phyloP scores from a whole-genome alignment of 2,113 vertebrate genomes.

The Neopipo cinnamomea region DNA sequence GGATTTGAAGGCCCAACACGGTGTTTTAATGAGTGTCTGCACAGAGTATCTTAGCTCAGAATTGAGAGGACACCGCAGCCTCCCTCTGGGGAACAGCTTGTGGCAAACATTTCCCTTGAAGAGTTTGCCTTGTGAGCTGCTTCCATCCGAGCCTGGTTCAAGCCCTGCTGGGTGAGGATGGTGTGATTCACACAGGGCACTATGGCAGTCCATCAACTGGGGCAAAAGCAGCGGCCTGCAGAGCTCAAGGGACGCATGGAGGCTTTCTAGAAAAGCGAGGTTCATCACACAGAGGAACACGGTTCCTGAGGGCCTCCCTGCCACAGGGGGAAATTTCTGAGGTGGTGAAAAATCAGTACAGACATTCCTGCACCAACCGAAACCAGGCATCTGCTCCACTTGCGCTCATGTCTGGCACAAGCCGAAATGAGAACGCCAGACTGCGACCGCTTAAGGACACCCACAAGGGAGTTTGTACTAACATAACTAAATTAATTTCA shows the following conservation, averaged over 20 bases:
- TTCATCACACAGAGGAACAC: neutral
- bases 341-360: neutral
- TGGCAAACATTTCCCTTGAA: neutral
- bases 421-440: neutral
- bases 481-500: constrained; percentile 15
- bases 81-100: neutral
- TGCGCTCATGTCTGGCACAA: neutral
- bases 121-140: neutral
- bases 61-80: neutral
- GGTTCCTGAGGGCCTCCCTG: neutral
- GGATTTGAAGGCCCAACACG: neutral
- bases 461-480: constrained; percentile 3
- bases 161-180: neutral
- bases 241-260: neutral
- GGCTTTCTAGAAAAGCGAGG: neutral
- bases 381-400: neutral
- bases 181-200: neutral
- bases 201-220: neutral
- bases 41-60: neutral
- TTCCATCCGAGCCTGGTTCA: neutral
- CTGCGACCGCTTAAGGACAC: neutral
- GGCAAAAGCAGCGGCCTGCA: neutral
- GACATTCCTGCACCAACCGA: neutral
- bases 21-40: neutral
- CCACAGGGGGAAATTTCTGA: neutral